A percentile compares a stretch with the other conserved stretches of the same genome.
Conservation (phyloP, 2,888 invertebrate genomes). For the Eurytoma adleriae region DNA sequence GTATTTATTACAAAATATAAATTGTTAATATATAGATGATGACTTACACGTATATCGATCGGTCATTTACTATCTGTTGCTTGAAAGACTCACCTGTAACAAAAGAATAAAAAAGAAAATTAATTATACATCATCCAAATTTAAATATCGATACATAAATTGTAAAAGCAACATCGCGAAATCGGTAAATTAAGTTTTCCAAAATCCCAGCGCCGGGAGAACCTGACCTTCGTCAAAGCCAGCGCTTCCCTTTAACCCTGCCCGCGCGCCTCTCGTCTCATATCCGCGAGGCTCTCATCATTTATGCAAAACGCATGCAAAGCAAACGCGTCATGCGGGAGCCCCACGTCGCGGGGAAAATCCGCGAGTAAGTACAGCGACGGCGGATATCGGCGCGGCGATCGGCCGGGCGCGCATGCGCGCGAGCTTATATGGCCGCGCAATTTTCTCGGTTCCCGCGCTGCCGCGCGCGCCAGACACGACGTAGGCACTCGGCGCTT, state of each 20-base stretch:
- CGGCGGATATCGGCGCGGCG: slow-evolving; percentile 24
- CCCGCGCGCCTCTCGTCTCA: not conserved
- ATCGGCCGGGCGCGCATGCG: not conserved
- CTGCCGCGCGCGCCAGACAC: not conserved
- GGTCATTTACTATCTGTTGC: not conserved
- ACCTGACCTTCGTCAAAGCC: not conserved
- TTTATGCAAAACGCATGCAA: slow-evolving; percentile 30
- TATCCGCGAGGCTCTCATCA: not conserved
- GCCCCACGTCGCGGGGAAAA: slow-evolving; percentile 6
- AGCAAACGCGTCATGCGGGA: not conserved
- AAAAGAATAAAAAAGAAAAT: not conserved
- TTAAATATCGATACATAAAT: not conserved
- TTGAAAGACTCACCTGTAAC: slow-evolving; percentile 5
- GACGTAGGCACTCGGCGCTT: slow-evolving; percentile 18
- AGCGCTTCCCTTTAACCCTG: not conserved
- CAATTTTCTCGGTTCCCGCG: slow-evolving; percentile 25
- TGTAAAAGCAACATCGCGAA: not conserved
- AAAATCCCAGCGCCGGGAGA: not conserved
- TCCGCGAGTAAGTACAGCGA: not conserved
- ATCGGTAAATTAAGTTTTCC: not conserved
- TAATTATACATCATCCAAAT: not conserved
- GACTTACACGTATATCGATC: not conserved
- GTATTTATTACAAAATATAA: too few species aligned
- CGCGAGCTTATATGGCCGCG: not conserved
- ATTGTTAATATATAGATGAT: not conserved